These are phyloP conservation scores for Rhingia rostrata DNA, from an alignment of 2,888 invertebrate genomes.

Conservation along the genomic window DNA sequence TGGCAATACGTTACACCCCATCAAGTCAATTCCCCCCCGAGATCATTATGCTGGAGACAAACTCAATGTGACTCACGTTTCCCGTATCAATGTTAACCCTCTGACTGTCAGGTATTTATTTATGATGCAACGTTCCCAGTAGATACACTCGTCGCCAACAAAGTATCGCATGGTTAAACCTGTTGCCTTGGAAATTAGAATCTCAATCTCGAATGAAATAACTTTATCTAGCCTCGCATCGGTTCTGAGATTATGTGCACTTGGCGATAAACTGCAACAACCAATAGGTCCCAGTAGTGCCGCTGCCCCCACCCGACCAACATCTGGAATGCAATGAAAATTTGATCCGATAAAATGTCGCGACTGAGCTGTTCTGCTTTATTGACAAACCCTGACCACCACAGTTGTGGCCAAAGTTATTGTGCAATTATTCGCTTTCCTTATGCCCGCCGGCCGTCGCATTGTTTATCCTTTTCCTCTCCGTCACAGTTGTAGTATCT, in stretches of 20 bases:
- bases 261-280: not conserved
- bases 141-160: not conserved
- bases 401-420: slow-evolving; percentile 43
- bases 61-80: not conserved
- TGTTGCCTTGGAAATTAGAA: not conserved
- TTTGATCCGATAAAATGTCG: slow-evolving; percentile 33
- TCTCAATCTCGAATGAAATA: slow-evolving; percentile 1
- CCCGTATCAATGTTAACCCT: slow-evolving; percentile 1
- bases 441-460: slow-evolving; percentile 4
- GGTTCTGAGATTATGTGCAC: slow-evolving; percentile 6
- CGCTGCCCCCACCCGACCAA: not conserved
- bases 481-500: slow-evolving; percentile 5
- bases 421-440: slow-evolving; percentile 48
- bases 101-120: slow-evolving; percentile 2
- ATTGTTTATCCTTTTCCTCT: slow-evolving; percentile 35
- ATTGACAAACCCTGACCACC: slow-evolving; percentile 64
- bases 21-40: not conserved
- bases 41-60: no score
- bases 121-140: slow-evolving; percentile 7
- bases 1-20: not conserved
- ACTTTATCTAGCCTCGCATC: slow-evolving; percentile 6
- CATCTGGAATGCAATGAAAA: slow-evolving; percentile 11
- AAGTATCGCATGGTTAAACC: slow-evolving; percentile 19
- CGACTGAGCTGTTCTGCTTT: slow-evolving; percentile 50
- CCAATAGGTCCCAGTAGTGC: not conserved